Base-by-base conservation (phyloP, 2,797 vertebrate genomes). In the Manis pentadactyla region DNA sequence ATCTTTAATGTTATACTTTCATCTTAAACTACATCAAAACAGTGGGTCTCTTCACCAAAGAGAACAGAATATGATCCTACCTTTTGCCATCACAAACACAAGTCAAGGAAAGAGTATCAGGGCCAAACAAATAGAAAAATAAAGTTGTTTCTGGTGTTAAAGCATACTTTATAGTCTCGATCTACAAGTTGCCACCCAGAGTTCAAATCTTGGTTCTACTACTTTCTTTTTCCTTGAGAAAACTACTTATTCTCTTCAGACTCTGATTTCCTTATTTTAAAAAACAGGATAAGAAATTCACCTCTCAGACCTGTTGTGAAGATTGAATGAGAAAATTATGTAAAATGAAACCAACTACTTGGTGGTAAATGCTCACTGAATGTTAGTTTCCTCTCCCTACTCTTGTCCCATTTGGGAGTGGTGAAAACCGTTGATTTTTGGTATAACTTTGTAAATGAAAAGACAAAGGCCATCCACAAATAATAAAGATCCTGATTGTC, bases 41-140 rank as follows among this genome's bases (percentile, higher is more conserved):
- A 85, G 18, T 59, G 25, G 7, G 25, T 87, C 37, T 96, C 64
- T 96, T 87, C 46, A 84, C 17, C 39, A 66, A 78, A 95, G 64
- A 68, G 55, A 94, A 51, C 68, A 4, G 37, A 83, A 74, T 13
- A 75, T 27, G 5, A 68, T 13, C 23, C 4, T 96, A 90, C 10
- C 5, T 86, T 46, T 90, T 34, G 49, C 39, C 78, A 29, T 34
- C 49, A 87, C 61, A 55, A 75, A 78, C 14, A 37, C 17, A 55
- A 23, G 23, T 82, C 14, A 71, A 87, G 37, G 21, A 86, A 29
- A 84, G 4, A 81, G 7, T 17, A 73, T 39, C 12, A 29, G 18
- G 25, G 51, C 14, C 12, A 88, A 90, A 18, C 5, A 81, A 64
- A 57, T 0, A 91, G 51, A 85, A 93, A 92, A 93, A 61, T 23